phyloP scores from a whole-genome alignment of 2,113 vertebrate genomes.

The Arothron firmamentum region DNA sequence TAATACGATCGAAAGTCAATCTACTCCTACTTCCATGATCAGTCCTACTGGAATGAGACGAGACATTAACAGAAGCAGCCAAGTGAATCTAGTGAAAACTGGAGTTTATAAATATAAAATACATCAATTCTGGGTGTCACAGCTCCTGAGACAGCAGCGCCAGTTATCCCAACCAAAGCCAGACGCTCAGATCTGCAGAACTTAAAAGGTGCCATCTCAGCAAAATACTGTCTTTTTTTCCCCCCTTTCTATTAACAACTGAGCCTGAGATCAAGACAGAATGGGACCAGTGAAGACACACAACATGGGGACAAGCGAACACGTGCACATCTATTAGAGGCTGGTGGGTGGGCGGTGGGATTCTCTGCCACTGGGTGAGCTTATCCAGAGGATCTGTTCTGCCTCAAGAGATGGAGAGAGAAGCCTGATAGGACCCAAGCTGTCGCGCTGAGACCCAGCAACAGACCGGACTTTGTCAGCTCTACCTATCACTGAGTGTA shows the following conservation, averaged over 20 bases:
- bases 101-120: neutral
- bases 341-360: conserved; percentile 16
- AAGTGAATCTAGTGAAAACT: neutral
- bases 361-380: conserved; percentile 65
- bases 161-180: conserved; percentile 25
- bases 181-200: conserved; percentile 27
- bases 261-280: conserved; percentile 36
- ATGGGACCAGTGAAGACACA: conserved; percentile 16
- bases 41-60: too few relatives aligned
- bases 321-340: conserved; percentile 20
- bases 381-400: conserved; percentile 73
- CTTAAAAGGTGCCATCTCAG: conserved; percentile 27
- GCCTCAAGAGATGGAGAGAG: conserved; percentile 62
- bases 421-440: conserved; percentile 56
- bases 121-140: too few relatives aligned
- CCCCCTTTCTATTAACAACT: conserved; percentile 50
- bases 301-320: conserved; percentile 53
- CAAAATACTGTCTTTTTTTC: conserved; percentile 27
- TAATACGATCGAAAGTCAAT: neutral
- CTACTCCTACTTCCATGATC: too few relatives aligned
- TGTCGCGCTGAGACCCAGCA: conserved; percentile 51
- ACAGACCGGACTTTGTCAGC: conserved; percentile 52
- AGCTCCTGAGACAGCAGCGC: neutral
- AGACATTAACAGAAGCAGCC: neutral
- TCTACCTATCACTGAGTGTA: conserved; percentile 67